A percentile compares a stretch with the other conserved stretches of the same genome.
phyloP scores from a whole-genome alignment of 2,797 vertebrate species.

The Limosa lapponica region DNA sequence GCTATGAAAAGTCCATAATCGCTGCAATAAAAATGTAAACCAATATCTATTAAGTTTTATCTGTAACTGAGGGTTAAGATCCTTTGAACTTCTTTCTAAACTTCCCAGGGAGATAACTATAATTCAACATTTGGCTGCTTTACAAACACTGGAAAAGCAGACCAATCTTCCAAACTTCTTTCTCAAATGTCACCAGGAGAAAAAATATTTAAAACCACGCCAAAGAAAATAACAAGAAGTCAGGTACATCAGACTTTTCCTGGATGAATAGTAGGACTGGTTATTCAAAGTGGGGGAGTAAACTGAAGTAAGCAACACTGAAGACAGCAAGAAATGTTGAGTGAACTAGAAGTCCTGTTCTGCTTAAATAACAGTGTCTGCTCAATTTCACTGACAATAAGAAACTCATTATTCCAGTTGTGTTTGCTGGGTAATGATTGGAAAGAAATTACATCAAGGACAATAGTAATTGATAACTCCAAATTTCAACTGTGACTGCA shows the following conservation, averaged over 20 bases:
- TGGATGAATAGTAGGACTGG: background rate
- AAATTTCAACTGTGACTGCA: background rate
- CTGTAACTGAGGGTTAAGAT: background rate
- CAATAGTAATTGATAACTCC: background rate
- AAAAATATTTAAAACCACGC: background rate
- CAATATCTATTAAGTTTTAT: background rate
- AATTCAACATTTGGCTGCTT: background rate
- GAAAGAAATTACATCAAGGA: background rate
- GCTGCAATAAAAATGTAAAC: background rate
- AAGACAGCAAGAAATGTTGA: background rate
- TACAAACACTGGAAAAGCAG: background rate
- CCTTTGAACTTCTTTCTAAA: background rate
- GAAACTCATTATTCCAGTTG: background rate
- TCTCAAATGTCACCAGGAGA: background rate
- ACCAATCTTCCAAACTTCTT: background rate
- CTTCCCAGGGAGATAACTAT: background rate
- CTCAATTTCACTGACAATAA: background rate
- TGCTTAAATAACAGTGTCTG: background rate
- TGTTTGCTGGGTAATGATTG: background rate
- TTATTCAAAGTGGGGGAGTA: background rate
- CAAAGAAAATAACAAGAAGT: background rate
- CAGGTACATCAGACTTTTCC: background rate
- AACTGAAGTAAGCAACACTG: background rate
- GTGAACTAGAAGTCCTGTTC: background rate
- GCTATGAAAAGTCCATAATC: background rate